Evolutionary conservation across 2,888 invertebrate species (phyloP).

Genomic region (Napeogenes sylphis): DNA sequence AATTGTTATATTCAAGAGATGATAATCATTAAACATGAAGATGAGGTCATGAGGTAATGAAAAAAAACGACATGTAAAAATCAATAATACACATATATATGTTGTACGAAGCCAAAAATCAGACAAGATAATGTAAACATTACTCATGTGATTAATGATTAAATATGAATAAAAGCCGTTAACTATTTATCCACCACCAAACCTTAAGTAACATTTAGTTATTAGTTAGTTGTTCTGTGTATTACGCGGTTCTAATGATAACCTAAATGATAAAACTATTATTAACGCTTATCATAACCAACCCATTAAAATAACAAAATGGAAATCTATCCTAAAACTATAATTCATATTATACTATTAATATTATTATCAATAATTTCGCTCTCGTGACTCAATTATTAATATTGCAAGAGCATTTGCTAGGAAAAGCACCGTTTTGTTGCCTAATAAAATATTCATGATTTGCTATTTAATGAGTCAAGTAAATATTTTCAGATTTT

Average conservation of each 20-base stretch:
- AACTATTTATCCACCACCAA: slow-evolving; percentile 66
- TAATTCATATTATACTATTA: slow-evolving; percentile 15
- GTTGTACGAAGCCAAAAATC: slow-evolving; percentile 54
- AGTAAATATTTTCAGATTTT: background rate
- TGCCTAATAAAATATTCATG: slow-evolving; percentile 2
- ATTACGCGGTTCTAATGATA: slow-evolving; percentile 27
- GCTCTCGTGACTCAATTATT: slow-evolving; percentile 42
- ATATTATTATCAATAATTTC: slow-evolving; percentile 14
- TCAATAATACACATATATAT: slow-evolving; percentile 52
- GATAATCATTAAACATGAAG: background rate
- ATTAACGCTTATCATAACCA: slow-evolving; percentile 61
- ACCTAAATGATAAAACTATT: slow-evolving; percentile 41
- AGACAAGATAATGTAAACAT: slow-evolving; percentile 50
- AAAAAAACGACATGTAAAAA: slow-evolving; percentile 52
- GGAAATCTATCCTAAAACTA: slow-evolving; percentile 29
- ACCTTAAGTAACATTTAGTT: slow-evolving; percentile 58
- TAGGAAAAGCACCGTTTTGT: slow-evolving; percentile 33
- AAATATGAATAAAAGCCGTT: slow-evolving; percentile 61
- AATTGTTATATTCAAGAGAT: too few species aligned
- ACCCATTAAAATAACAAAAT: slow-evolving; percentile 39
- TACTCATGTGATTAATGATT: slow-evolving; percentile 56
- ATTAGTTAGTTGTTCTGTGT: slow-evolving; percentile 44
- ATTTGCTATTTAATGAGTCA: background rate
- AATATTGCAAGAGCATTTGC: slow-evolving; percentile 20
- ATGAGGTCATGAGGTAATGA: slow-evolving; percentile 13